Conservation (phyloP, 2,888 invertebrate genomes). For the Acleris cristana region DNA sequence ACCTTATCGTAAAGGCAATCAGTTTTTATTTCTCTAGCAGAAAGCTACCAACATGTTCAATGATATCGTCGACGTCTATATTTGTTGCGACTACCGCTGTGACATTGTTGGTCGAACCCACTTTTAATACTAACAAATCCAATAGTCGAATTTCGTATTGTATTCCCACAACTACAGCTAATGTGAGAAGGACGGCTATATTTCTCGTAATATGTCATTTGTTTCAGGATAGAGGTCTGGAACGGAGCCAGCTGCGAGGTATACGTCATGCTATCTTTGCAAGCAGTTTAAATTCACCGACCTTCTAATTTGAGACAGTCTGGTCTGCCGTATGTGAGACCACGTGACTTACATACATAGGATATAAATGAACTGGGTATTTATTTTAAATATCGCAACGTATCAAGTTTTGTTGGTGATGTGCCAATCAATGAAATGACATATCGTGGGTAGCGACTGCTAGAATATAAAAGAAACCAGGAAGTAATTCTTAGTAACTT, state of each 20-base stretch:
- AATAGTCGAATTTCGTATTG: neutral
- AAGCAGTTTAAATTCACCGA: slow-evolving; percentile 35
- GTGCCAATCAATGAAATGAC: slow-evolving; percentile 29
- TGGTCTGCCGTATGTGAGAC: slow-evolving; percentile 30
- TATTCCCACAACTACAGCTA: neutral
- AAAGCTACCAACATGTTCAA: slow-evolving; percentile 40
- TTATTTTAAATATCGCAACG: slow-evolving; percentile 16
- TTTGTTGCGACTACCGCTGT: slow-evolving; percentile 57
- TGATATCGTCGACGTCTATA: slow-evolving; percentile 59
- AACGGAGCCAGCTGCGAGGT: slow-evolving; percentile 28
- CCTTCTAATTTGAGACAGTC: slow-evolving; percentile 37
- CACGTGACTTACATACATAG: slow-evolving; percentile 28
- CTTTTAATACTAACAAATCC: slow-evolving; percentile 35
- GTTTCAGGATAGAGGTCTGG: slow-evolving; percentile 30
- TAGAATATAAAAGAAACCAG: neutral
- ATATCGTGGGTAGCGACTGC: slow-evolving; percentile 16
- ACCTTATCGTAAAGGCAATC: slow-evolving; percentile 13
- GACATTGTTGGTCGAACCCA: slow-evolving; percentile 52
- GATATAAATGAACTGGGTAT: slow-evolving; percentile 18
- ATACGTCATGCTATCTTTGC: slow-evolving; percentile 37
- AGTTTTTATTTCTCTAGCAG: slow-evolving; percentile 13
- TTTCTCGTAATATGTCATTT: slow-evolving; percentile 14
- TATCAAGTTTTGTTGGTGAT: slow-evolving; percentile 21
- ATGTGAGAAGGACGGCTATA: slow-evolving; percentile 23
- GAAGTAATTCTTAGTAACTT: neutral